A percentile compares a stretch with the other conserved stretches of the same genome.
Conservation (phyloP, 2,113 vertebrate genomes). For the Hippocampus barbouri region DNA sequence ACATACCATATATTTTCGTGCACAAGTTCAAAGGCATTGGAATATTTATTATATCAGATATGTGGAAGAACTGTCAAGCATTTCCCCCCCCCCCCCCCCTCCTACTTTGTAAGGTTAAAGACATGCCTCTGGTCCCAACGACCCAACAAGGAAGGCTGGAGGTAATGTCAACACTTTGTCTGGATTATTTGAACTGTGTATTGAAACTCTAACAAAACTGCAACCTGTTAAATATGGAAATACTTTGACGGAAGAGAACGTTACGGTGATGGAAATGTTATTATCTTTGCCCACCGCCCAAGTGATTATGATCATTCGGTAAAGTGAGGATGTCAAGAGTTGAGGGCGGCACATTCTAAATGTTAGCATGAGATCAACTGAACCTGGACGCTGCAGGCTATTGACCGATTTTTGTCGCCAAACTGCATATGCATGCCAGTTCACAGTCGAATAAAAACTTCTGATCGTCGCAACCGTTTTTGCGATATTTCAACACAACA, state of each 20-base stretch:
- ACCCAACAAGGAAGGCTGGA: constrained; percentile 36
- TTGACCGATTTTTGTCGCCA: constrained; percentile 9
- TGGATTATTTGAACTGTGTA: constrained; percentile 11
- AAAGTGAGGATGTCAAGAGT: constrained; percentile 6
- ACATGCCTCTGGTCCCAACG: constrained; percentile 16
- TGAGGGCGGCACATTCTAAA: constrained; percentile 11
- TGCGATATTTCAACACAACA: constrained; percentile 67
- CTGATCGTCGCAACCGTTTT: constrained; percentile 71
- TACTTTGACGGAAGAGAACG: constrained; percentile 38
- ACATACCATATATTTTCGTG: no score
- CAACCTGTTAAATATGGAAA: neutral
- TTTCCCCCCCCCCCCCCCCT: no score
- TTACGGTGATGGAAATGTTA: neutral
- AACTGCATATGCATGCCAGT: constrained; percentile 60
- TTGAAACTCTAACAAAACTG: constrained; percentile 13
- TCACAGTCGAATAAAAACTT: constrained; percentile 89
- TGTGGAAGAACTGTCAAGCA: constrained; percentile 1
- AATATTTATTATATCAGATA: neutral
- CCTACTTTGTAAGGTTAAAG: neutral
- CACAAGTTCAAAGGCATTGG: no score
- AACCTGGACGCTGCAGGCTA: constrained; percentile 18
- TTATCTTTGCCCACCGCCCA: neutral
- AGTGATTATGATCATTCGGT: neutral
- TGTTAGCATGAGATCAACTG: constrained; percentile 11
- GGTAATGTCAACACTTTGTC: constrained; percentile 47